A percentile compares a stretch with the other conserved stretches of the same genome.
phyloP scores from a whole-genome alignment of 2,113 vertebrate species.

The Esox niger region DNA sequence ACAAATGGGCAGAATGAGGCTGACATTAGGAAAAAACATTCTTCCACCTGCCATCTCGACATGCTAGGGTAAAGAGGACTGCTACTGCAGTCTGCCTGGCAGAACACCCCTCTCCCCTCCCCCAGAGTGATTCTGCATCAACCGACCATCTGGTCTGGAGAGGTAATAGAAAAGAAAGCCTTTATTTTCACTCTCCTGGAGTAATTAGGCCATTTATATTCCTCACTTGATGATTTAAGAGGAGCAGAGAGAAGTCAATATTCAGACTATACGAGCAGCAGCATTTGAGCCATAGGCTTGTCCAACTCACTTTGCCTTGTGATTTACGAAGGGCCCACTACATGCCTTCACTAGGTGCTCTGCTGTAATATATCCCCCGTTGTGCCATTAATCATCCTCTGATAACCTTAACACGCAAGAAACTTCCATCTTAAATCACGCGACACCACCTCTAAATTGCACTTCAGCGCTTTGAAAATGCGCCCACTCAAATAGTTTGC shows the following conservation, averaged over 20 bases:
- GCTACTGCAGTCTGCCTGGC: constrained; percentile 9
- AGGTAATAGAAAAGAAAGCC: constrained; percentile 51
- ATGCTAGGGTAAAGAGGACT: background rate
- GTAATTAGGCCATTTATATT: constrained; percentile 76
- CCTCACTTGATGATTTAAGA: constrained; percentile 66
- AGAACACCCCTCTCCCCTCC: background rate
- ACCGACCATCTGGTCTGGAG: constrained; percentile 51
- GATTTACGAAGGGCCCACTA: constrained; percentile 69
- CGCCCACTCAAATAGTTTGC: constrained; percentile 13
- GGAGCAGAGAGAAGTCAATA: constrained; percentile 61
- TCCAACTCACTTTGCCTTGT: constrained; percentile 70
- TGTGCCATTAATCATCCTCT: constrained; percentile 64
- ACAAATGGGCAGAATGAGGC: constrained; percentile 18
- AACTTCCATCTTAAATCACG: constrained; percentile 63
- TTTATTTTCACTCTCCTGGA: constrained; percentile 64
- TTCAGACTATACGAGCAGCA: constrained; percentile 60
- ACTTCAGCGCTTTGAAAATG: constrained; percentile 36
- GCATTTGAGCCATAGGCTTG: constrained; percentile 66
- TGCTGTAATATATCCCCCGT: constrained; percentile 59
- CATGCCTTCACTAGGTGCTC: constrained; percentile 56
- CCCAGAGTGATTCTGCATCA: constrained; percentile 40
- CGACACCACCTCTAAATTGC: constrained; percentile 23
- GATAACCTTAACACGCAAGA: constrained; percentile 69
- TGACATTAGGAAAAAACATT: constrained; percentile 30
- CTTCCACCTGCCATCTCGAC: constrained; percentile 38